phyloP scores from a whole-genome alignment of 2,888 invertebrate genomes.

The Trichacis sp. region DNA sequence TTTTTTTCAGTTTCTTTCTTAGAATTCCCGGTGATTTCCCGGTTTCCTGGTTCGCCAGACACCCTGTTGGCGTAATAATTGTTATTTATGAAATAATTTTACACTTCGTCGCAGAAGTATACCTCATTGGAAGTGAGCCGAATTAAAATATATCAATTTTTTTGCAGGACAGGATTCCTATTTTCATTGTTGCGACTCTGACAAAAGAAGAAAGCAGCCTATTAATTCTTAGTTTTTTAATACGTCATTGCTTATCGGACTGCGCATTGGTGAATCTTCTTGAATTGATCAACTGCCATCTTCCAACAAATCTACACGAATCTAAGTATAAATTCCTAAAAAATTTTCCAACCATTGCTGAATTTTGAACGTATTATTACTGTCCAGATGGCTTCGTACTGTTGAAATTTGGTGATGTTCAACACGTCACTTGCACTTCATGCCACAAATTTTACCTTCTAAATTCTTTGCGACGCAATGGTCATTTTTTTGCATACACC shows the following conservation, averaged over 20 bases:
- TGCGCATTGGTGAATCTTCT: not conserved
- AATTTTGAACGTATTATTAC: constrained; percentile 6
- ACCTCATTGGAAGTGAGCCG: too few species aligned
- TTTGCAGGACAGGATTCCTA: constrained; percentile 7
- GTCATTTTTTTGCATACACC: constrained; percentile 16
- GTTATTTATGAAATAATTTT: too few species aligned
- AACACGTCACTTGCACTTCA: not conserved
- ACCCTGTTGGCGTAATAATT: too few species aligned
- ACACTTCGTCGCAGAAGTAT: too few species aligned
- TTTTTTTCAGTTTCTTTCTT: too few species aligned
- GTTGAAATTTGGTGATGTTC: constrained; percentile 10
- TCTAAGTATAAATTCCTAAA: not conserved
- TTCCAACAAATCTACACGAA: not conserved
- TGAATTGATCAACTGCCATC: constrained; percentile 9
- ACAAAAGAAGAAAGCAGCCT: constrained; percentile 14
- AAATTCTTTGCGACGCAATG: constrained; percentile 9
- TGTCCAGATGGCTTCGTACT: constrained; percentile 16
- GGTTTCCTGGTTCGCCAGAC: too few species aligned
- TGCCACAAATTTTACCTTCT: constrained; percentile 8
- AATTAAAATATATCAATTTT: too few species aligned
- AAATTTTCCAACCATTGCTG: not conserved
- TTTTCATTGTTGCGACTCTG: not conserved
- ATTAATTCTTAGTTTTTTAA: not conserved
- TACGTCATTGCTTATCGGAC: not conserved
- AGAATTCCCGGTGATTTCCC: too few species aligned